Evolutionary conservation across 2,888 invertebrate genomes (phyloP).

Genomic region (Scaptomyza tumidula): DNA sequence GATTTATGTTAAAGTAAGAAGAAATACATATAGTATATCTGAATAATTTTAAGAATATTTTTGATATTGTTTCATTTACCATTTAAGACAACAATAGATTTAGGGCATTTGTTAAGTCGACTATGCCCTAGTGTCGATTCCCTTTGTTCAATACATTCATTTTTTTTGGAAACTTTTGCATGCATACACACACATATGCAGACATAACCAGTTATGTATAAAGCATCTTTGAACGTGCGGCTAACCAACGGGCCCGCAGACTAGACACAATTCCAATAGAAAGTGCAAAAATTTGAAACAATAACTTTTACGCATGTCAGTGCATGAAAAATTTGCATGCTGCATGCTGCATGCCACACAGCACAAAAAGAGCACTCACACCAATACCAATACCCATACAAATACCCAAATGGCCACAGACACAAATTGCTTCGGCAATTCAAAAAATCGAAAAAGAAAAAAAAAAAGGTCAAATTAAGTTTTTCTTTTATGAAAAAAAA

Average conservation of each 20-base stretch:
- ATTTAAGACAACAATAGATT: too few species aligned
- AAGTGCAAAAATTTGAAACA: constrained; percentile 75
- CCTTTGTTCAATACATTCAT: constrained; percentile 30
- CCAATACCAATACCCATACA: constrained; percentile 8
- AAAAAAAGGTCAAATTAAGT: constrained; percentile 27
- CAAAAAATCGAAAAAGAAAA: background rate
- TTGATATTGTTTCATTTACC: too few species aligned
- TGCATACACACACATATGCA: constrained; percentile 2
- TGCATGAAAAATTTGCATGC: constrained; percentile 71
- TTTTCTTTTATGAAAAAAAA: constrained; percentile 22
- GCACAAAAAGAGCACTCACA: constrained; percentile 5
- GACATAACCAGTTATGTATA: background rate
- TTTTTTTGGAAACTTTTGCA: constrained; percentile 23
- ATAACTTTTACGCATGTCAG: constrained; percentile 77
- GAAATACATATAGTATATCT: too few species aligned
- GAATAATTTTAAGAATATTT: too few species aligned
- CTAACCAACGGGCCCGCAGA: constrained; percentile 28
- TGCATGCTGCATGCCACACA: constrained; percentile 22
- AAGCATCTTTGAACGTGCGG: constrained; percentile 23
- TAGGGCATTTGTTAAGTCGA: constrained; percentile 4
- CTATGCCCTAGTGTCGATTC: background rate
- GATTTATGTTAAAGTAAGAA: background rate
- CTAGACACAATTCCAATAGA: constrained; percentile 54
- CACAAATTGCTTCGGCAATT: constrained; percentile 10
- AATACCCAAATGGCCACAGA: background rate